phyloP scores from a whole-genome alignment of 2,888 invertebrate species.

The Caenorhabditis virilis region DNA sequence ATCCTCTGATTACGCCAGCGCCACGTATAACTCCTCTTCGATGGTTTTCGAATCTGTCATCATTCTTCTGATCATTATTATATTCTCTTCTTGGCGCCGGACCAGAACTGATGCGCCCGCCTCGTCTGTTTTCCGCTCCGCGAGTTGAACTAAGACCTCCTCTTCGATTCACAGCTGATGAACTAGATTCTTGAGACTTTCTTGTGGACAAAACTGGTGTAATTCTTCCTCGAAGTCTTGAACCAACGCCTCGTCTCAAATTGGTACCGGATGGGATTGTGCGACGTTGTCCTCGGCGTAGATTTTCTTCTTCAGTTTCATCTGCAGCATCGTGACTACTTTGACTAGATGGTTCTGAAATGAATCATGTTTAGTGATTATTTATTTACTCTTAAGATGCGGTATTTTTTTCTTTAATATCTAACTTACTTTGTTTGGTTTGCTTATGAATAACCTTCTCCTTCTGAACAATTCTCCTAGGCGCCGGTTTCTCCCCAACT shows the following conservation, averaged over 20 bases:
- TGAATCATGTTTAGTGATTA: background rate
- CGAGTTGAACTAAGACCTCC: background rate
- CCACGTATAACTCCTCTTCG: constrained; percentile 34
- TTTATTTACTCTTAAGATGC: background rate
- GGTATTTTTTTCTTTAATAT: too few species aligned
- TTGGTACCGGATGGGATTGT: constrained; percentile 8
- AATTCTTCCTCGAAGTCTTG: constrained; percentile 1
- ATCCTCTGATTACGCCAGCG: constrained; percentile 4
- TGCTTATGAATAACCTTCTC: too few species aligned
- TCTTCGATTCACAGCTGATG: background rate
- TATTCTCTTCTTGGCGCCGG: constrained; percentile 6
- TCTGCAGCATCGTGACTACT: constrained; percentile 14
- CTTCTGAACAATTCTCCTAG: constrained; percentile 11
- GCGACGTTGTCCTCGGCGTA: constrained; percentile 26
- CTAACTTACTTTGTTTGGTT: constrained; percentile 20
- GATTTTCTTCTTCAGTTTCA: constrained; percentile 19
- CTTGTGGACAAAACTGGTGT: background rate
- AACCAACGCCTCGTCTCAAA: constrained; percentile 7
- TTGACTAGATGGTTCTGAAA: constrained; percentile 1
- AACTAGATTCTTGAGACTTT: background rate
- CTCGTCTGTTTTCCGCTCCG: background rate
- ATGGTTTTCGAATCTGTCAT: constrained; percentile 38
- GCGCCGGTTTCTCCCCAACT: constrained; percentile 16
- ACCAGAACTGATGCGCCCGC: background rate
- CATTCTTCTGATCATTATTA: constrained; percentile 7